Evolutionary conservation across 1,140 invertebrate genomes (phyloP), one percentile per base, ranked within the genome.

Genomic region (Saccostrea cuccullata): DNA sequence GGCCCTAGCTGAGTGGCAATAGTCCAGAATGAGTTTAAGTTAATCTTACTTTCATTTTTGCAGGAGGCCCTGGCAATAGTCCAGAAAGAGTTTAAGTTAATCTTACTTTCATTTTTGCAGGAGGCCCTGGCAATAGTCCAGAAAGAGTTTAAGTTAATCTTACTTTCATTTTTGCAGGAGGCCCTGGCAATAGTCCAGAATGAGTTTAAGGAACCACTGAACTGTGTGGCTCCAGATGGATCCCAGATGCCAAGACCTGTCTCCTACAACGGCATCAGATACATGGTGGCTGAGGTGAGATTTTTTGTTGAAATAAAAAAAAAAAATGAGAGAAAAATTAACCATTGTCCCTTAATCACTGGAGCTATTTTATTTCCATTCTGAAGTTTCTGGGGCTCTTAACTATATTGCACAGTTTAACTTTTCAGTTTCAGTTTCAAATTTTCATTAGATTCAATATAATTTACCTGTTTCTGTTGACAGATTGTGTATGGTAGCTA

Each of bases 401-500:
- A 36, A 36, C 30, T 36, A 36, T 36, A 36, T 36, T 36, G 30
- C 30, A 47, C 47, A 47, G 47, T 5, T 8, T 47, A 47, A 9
- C 47, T 47, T 47, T 47, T 36, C 30, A 2, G 30, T 36, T 36
- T 36, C 30, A 36, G 30, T 36, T 47, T 47, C 73, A 82, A 8
- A 2, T 6, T 13, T 6, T 70, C 26, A n/a, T 6, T 70, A 6
- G 13, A n/a, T 70, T 70, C 3, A 70, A 13, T n/a, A 36, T 36
- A 36, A 36, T 11, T 20, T n/a, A n/a, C 64, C 13, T 67, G 17
- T 3, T 67, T 70, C 55, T 83, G 84, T 73, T 86, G 88, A n/a
- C 88, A 95, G 94, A 91, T 94, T 40, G 91, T 95, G 40, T 95
- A 94, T 89, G 94, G 94, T 4, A 94, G 92, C 85, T 89, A 93